A percentile compares a stretch with the other conserved stretches of the same genome.
These are phyloP conservation scores for Chironomus riparius DNA, from an alignment of 2,888 invertebrate species.

Conservation along the genomic window DNA sequence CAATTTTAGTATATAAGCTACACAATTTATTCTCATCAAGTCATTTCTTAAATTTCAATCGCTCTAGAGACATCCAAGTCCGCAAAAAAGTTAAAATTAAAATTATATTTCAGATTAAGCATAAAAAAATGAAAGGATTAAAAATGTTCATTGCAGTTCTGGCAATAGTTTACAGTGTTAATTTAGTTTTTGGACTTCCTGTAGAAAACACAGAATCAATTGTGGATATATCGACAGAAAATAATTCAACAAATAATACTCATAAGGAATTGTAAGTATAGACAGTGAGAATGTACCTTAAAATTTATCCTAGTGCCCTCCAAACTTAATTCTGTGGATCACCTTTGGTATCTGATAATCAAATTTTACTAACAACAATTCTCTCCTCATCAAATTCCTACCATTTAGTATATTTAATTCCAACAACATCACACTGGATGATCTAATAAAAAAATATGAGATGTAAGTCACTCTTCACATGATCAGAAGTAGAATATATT, in stretches of 20 bases:
- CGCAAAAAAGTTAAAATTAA: neutral
- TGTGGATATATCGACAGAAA: neutral
- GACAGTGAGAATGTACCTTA: neutral
- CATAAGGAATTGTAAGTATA: conserved; percentile 25
- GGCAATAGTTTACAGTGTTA: neutral
- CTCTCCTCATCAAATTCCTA: neutral
- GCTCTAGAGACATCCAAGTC: neutral
- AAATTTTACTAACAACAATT: neutral
- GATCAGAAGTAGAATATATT: neutral
- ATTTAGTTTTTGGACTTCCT: conserved; percentile 13
- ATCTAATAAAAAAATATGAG: neutral
- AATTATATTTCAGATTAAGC: neutral
- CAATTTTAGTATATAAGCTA: neutral
- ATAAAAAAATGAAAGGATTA: no score
- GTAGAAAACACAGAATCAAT: neutral
- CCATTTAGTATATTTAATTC: neutral
- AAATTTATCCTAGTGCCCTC: no score
- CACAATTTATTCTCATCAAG: neutral
- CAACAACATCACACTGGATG: neutral
- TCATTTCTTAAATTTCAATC: neutral
- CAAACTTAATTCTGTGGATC: no score
- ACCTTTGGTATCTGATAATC: neutral
- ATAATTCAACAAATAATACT: conserved; percentile 17
- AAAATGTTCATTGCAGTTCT: neutral
- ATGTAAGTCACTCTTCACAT: neutral